phyloP scores from a whole-genome alignment of 2,888 invertebrate species.

The Crioceris asparagi region DNA sequence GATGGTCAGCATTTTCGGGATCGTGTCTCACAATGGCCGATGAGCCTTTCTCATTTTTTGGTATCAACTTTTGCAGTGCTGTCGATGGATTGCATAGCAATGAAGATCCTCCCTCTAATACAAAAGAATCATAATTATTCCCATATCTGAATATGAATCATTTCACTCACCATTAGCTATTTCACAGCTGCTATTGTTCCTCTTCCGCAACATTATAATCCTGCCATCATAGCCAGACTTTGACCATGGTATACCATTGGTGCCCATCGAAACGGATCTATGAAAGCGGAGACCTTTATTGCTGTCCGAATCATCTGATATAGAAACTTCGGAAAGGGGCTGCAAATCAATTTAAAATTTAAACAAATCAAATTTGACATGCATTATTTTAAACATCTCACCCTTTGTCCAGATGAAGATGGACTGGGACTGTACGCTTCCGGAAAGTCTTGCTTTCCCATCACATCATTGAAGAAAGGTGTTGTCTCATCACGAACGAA shows the following conservation, averaged over 20 bases:
- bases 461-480: conserved; percentile 39
- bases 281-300: conserved; percentile 57
- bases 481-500: conserved; percentile 27
- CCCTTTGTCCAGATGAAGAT: conserved; percentile 35
- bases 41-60: conserved; percentile 47
- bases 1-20: conserved; percentile 31
- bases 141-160: background rate
- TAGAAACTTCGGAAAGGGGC: conserved; percentile 45
- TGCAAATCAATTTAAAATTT: conserved; percentile 21
- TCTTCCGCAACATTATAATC: conserved; percentile 50
- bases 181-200: conserved; percentile 64
- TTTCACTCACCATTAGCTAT: conserved; percentile 37
- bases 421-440: conserved; percentile 29
- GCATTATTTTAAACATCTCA: conserved; percentile 21
- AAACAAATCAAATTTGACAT: background rate
- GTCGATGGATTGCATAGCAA: conserved; percentile 83
- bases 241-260: conserved; percentile 49
- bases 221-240: conserved; percentile 48
- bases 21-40: conserved; percentile 36
- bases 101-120: conserved; percentile 62
- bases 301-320: conserved; percentile 44
- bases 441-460: conserved; percentile 38
- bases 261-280: conserved; percentile 81
- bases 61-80: conserved; percentile 71
- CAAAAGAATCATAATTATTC: conserved; percentile 2